A percentile compares a stretch with the other conserved stretches of the same genome.
Conservation (phyloP, 2,888 invertebrate species). For the Sarcophaga subvicina region DNA sequence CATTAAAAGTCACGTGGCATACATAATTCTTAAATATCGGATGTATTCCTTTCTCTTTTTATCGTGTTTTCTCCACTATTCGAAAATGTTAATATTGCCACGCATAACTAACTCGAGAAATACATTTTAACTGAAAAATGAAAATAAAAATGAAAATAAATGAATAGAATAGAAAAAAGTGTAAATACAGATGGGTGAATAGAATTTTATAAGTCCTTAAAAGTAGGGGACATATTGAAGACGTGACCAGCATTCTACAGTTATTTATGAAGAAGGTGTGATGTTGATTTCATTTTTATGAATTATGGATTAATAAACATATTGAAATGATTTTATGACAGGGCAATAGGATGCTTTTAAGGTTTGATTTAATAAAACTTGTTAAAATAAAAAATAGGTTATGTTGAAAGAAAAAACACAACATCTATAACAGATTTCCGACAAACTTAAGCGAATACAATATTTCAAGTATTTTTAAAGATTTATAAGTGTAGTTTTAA, state of each 20-base stretch:
- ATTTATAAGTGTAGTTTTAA: no score
- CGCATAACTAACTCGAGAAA: constrained; percentile 49
- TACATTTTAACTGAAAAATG: constrained; percentile 44
- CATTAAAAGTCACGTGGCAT: constrained; percentile 78
- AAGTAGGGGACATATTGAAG: constrained; percentile 47
- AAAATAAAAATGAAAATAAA: neutral
- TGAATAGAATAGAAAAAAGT: constrained; percentile 29
- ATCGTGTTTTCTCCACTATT: constrained; percentile 10
- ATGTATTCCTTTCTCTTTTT: constrained; percentile 67
- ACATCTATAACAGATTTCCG: no score
- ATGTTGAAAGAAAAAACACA: neutral
- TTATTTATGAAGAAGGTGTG: constrained; percentile 61
- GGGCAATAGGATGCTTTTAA: neutral
- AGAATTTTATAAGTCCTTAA: constrained; percentile 52
- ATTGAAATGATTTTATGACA: constrained; percentile 55
- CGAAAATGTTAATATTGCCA: constrained; percentile 50
- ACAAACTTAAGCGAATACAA: no score
- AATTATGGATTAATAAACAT: constrained; percentile 59
- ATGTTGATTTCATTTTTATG: constrained; percentile 35
- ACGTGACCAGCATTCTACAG: constrained; percentile 76
- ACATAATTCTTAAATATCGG: constrained; percentile 80
- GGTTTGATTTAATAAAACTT: neutral
- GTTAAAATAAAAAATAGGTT: neutral
- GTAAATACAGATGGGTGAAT: constrained; percentile 34
- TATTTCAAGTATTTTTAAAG: no score